Evolutionary conservation across 2,113 vertebrate genomes (phyloP).

Genomic region (Macroglossus sobrinus): DNA sequence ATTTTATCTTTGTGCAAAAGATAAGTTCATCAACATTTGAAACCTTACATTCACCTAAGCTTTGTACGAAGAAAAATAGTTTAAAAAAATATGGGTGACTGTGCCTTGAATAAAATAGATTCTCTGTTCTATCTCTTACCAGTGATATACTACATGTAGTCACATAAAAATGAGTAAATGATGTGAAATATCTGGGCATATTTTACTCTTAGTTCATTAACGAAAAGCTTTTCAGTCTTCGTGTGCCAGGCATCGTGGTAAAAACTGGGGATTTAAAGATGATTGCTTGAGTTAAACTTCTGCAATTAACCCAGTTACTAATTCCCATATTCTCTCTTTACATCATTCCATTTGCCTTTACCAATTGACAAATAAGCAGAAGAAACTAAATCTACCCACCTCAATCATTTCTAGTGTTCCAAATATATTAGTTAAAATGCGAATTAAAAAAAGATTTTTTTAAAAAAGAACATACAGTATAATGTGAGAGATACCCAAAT

Average conservation of each 20-base stretch:
- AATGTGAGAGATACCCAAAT: not conserved
- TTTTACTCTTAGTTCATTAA: not conserved
- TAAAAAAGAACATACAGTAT: not conserved
- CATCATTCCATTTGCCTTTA: not conserved
- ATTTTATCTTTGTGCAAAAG: not conserved
- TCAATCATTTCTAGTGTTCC: not conserved
- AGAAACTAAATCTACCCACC: not conserved
- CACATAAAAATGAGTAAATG: not conserved
- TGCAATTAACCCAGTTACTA: not conserved
- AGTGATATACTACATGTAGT: too few species aligned
- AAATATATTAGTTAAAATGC: not conserved
- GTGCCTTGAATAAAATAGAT: not conserved
- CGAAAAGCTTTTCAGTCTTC: not conserved
- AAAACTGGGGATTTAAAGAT: not conserved
- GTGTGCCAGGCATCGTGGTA: rapidly evolving
- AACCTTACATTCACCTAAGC: not conserved
- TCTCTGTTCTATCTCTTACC: not conserved
- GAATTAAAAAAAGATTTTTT: not conserved
- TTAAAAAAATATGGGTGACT: not conserved
- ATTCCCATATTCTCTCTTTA: too few species aligned
- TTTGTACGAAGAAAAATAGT: not conserved
- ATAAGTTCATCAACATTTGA: not conserved
- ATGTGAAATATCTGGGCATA: not conserved
- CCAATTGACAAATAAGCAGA: too few species aligned
- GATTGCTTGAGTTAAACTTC: not conserved